These are phyloP conservation scores for Coelinius sp. DNA, from an alignment of 2,888 invertebrate genomes.

Conservation along the genomic window DNA sequence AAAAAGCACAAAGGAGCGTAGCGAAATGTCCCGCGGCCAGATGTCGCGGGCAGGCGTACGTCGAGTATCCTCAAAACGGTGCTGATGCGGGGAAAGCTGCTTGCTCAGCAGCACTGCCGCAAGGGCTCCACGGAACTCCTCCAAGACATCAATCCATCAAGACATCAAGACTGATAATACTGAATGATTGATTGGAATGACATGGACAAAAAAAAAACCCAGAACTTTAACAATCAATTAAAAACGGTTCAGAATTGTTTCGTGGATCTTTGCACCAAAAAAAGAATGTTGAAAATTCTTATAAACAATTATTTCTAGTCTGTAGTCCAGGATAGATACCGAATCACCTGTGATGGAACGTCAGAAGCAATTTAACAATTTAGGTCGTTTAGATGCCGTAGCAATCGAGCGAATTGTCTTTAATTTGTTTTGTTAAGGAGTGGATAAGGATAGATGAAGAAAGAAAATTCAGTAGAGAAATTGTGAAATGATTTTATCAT, in stretches of 20 bases:
- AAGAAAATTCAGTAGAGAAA: neutral
- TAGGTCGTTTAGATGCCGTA: neutral
- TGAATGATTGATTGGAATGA: neutral
- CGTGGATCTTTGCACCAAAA: neutral
- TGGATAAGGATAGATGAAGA: neutral
- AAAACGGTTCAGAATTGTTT: slow-evolving; percentile 4
- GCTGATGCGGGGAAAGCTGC: slow-evolving; percentile 61
- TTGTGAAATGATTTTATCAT: neutral
- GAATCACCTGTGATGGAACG: slow-evolving; percentile 32
- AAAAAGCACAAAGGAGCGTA: slow-evolving; percentile 82
- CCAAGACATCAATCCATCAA: slow-evolving; percentile 53
- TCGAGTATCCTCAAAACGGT: slow-evolving; percentile 64
- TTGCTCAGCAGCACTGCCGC: slow-evolving; percentile 56
- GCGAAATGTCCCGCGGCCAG: slow-evolving; percentile 66
- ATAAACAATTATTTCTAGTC: slow-evolving; percentile 12
- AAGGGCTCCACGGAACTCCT: slow-evolving; percentile 60
- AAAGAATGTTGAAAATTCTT: neutral
- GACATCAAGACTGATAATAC: slow-evolving; percentile 46
- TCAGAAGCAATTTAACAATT: slow-evolving; percentile 23
- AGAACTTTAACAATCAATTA: neutral
- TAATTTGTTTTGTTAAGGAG: neutral
- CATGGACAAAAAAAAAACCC: neutral
- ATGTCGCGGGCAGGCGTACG: slow-evolving; percentile 64
- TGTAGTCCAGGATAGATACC: slow-evolving; percentile 21
- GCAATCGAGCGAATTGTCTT: slow-evolving; percentile 5